Conservation (phyloP, 2,888 invertebrate species). For the Automeris io region DNA sequence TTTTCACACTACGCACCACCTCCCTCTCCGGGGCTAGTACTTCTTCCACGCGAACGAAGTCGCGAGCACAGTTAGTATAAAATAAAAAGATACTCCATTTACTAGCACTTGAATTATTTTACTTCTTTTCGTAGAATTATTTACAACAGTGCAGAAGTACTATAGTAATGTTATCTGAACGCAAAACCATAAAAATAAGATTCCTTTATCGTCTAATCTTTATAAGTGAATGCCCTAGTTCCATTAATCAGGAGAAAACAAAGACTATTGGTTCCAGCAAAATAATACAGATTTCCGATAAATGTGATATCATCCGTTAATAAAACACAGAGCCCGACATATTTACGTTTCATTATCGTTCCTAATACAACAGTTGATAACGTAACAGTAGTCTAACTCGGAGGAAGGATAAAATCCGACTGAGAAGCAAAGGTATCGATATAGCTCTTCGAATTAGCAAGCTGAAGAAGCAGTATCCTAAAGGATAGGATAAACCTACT, state of each 20-base stretch:
- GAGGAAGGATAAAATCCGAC: not conserved
- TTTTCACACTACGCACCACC: too few species aligned
- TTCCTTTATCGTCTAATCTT: not conserved
- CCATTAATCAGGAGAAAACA: constrained; percentile 1
- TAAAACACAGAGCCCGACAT: constrained; percentile 20
- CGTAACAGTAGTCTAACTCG: not conserved
- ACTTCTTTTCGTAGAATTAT: too few species aligned
- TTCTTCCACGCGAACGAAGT: too few species aligned
- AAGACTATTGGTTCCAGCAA: not conserved
- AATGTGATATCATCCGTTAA: constrained; percentile 17
- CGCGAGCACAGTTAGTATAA: too few species aligned
- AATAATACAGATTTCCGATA: constrained; percentile 13
- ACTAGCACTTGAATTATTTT: too few species aligned
- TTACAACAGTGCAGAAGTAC: too few species aligned
- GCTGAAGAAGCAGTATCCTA: too few species aligned
- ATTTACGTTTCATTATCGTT: constrained; percentile 14
- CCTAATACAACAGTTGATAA: not conserved
- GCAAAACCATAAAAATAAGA: not conserved
- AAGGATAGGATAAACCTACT: too few species aligned
- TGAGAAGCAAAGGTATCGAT: too few species aligned
- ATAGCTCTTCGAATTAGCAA: too few species aligned
- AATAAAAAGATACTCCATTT: too few species aligned
- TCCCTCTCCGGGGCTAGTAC: too few species aligned
- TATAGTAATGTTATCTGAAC: not conserved
- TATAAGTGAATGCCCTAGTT: constrained; percentile 1